Conservation (phyloP, 2,113 vertebrate species). For the Hypocryptadius cinnamomeus region DNA sequence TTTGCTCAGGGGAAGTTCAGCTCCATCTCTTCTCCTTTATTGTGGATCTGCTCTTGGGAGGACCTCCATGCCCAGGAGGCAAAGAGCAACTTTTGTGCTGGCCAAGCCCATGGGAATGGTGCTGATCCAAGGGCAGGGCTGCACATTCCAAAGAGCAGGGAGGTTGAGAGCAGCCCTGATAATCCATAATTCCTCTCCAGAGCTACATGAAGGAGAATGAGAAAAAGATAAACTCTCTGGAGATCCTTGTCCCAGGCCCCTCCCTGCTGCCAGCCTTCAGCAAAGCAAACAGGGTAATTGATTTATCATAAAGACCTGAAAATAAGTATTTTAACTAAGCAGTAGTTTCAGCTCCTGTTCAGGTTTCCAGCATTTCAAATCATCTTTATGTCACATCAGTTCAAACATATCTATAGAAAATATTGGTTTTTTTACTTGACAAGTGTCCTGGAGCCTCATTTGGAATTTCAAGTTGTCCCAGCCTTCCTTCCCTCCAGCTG, state of each 20-base stretch:
- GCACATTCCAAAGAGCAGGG: not conserved
- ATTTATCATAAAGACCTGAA: not conserved
- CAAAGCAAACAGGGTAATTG: not conserved
- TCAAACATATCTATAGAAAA: not conserved
- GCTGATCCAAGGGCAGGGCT: not conserved
- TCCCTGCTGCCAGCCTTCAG: not conserved
- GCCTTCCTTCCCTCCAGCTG: not conserved
- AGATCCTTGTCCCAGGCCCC: not conserved
- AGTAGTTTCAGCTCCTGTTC: not conserved
- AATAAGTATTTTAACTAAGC: not conserved
- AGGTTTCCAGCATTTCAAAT: not conserved
- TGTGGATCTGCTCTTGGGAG: not conserved
- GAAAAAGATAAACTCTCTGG: not conserved
- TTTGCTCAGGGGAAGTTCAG: not conserved
- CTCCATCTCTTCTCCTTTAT: not conserved
- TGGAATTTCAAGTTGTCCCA: not conserved
- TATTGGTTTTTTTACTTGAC: rapidly evolving
- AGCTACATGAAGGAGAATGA: not conserved
- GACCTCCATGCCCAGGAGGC: not conserved
- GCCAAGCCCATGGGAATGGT: not conserved
- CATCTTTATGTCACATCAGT: rapidly evolving
- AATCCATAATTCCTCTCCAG: not conserved
- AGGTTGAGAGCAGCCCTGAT: not conserved
- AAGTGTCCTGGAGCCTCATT: not conserved
- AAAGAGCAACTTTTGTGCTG: not conserved